Base-by-base conservation (phyloP, 2,888 invertebrate species). In the Periphyllus acericola region DNA sequence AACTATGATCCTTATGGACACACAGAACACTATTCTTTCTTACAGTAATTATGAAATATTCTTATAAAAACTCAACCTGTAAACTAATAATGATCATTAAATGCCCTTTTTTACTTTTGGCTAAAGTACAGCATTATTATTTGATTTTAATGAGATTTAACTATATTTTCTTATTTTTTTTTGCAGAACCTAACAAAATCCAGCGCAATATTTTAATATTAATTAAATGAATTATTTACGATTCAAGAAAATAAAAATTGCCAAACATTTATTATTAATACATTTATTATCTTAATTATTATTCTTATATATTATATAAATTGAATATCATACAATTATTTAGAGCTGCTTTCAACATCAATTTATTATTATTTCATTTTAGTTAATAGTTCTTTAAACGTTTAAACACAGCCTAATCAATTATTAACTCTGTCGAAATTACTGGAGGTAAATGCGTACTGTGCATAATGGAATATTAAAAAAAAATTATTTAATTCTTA, bases 181-280 rank as follows among this genome's bases (percentile, higher is more conserved):
- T 87, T 87, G 40, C 80, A 87, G 86, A 87, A 60, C 46, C 66
- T 80, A 87, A 81, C 80, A 80, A 87, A 86, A 74, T 87, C 60
- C 74, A 32, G 40, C 74, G 74, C 86, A 87, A 81, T 80, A 87
- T 46, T 81, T 74, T 87, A 80, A 75, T 60, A 72, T 87, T 74
- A 74, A 80, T 87, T 87, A 46, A 80, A 74, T 60, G 72, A 80
- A 74, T 87, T 87, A 60, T 87, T 87, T 55, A 80, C 21, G 32
- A 80, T 86, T 72, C 86, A 86, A 86, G 79, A 81, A 74, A 87
- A 87, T 87, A 87, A 87, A 86, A 80, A 80, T 87, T 81, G 80
- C 86, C 86, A 87, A 86, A 87, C 72, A 85, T 87, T 87, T 81
- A 87, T 87, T 80, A 87, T 80, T 87, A 74, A 80, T 87, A 87